Evolutionary conservation across 64 coral and sea anemone genomes (phyloP), one percentile per base, ranked within the genome.

Genomic region (Montipora efflorescens): DNA sequence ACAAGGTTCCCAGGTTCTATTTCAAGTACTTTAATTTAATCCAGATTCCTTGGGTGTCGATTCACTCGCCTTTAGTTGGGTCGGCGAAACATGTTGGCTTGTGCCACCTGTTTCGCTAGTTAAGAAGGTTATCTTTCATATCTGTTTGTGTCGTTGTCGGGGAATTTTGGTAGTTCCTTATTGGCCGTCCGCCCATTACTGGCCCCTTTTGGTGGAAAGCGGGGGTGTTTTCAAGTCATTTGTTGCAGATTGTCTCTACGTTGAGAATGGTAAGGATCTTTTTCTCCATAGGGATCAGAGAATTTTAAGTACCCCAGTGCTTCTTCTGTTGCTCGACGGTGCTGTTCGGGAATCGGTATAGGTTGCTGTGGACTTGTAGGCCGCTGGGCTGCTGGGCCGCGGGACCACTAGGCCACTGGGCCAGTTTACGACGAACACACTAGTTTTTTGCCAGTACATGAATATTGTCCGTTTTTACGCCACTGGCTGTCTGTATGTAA

Each of bases 131-230:
- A 79, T 87, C 20, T 1, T 57, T 28, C 55, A 93, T 43, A 76
- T 93, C 36, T 87, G 74, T 16, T 59, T 45, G 76, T 93, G 91
- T 72, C 43, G 59, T 66, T 87, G 82, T 76, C 48, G 67, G 52
- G 80, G 69, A 4, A 19, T 92, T 22, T 69, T 95, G 47, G 87
- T 95, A 22, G 46, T 95, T 16, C 88, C 88, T 18, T 36, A 59
- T 46, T 87, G 87, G 78, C 87, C 86, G 68, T 94, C 92, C 43
- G 78, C 77, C 70, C 74, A 61, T 94, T 84, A 83, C 58, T 92
- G 90, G 90, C 89, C 89, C 46, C 59, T 90, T 88, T 74, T 88
- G 49, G 71, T 76, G 48, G 68, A 52, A 48, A 16, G 71, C 45
- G 43, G 75, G 45, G 75, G 75, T 78, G 75, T 78, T 78, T 78